A percentile compares a stretch with the other conserved stretches of the same genome.
phyloP scores from a whole-genome alignment of 2,113 vertebrate species.

The Anoura caudifer region DNA sequence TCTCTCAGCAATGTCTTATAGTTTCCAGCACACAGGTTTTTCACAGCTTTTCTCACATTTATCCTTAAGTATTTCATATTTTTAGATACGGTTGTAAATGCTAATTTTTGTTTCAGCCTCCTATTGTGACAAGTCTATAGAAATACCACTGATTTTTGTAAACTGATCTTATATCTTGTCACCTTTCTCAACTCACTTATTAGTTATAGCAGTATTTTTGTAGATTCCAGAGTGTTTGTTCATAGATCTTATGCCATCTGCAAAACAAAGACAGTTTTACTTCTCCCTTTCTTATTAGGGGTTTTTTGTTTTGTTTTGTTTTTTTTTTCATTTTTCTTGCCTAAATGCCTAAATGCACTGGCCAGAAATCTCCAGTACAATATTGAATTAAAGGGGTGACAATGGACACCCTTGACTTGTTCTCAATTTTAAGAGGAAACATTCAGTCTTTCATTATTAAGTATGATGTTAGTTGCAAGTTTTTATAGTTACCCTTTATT shows the following conservation, averaged over 20 bases:
- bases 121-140: neutral
- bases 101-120: neutral
- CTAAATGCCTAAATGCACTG: neutral
- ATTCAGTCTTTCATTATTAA: neutral
- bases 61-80: neutral
- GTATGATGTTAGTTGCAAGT: neutral
- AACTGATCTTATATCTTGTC: neutral
- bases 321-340: neutral
- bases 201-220: neutral
- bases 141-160: neutral
- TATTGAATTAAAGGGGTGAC: neutral
- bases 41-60: neutral
- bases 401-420: neutral
- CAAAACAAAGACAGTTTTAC: neutral
- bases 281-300: neutral
- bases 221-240: neutral
- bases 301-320: too few relatives aligned
- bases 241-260: neutral
- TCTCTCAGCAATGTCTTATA: neutral
- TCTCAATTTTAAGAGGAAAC: neutral
- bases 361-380: neutral
- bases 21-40: neutral
- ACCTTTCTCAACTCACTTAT: neutral
- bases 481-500: neutral
- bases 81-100: neutral